Base-by-base conservation (phyloP, 2,113 vertebrate genomes). In the Chitala chitala region DNA sequence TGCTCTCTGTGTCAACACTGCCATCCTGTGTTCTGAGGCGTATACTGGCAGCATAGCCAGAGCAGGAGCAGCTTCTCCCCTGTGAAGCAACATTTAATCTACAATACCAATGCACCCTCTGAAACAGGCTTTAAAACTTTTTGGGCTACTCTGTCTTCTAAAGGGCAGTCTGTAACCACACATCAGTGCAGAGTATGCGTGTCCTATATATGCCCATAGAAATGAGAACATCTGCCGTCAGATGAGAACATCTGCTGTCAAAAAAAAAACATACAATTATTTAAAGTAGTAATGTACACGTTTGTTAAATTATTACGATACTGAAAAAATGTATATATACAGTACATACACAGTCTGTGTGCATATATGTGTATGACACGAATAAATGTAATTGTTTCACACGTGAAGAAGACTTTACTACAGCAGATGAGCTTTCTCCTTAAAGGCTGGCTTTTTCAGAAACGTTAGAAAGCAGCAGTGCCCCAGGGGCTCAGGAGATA, bases 11-110 rank as follows among this genome's bases (percentile, higher is more conserved):
- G 76, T 78, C 84, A 82, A 90, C 81, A 87, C 79, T 86, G 88
- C 89, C 90, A 85, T 81, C 88, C 71, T 82, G 88, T 89, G 90
- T 89, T 75, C 71, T 64, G 22, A 69, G 64, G 54, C 15, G 8
- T n/a, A n/a, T n/a, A n/a, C n/a, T 53, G 31, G 42, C 55, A 51
- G 26, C 58, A 50, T 33, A 3, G 3, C 13, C 17, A 29, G 46
- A 53, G 8, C 20, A n/a, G 26, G 7, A 13, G 15, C 46, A 69
- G 48, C 64, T 44, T 2, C 46, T 69, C 46, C 5, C 38, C 36
- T 66, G 64, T 26, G 20, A 26, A 42, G 12, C 22, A 0, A 12
- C n/a, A 40, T 20, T 26, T 2, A 22, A 26, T 36, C 9, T n/a
- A 44, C 40, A 12, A 66, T n/a, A 5, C 20, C n/a, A 29, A 22